Evolutionary conservation across 2,113 vertebrate species (phyloP), one percentile per base, ranked within the genome.

Genomic region (Mesocricetus auratus): DNA sequence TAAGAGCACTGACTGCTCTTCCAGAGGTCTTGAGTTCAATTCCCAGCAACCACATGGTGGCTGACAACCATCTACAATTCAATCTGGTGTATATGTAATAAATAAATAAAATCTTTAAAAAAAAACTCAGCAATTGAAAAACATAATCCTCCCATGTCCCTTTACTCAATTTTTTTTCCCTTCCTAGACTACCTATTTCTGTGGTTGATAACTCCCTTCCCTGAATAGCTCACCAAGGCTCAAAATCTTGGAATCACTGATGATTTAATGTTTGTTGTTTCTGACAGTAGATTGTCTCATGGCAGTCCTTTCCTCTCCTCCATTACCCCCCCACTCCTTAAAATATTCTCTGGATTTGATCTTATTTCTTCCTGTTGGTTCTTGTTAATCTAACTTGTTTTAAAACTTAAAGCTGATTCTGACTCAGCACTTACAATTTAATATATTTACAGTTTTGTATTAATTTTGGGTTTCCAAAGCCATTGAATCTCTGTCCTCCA

Each of bases 361-460:
- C 66, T 62, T 86, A 4, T 58, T 96, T 56, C 91, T 24, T 66
- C 29, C 24, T 62, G 4, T 12, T 74, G 0, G 36, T 64, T 42
- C 60, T 64, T 78, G 17, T 96, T 93, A 36, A 64, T 85, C 58
- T 81, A 92, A 50, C 39, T 85, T 93, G 89, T 17, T 91, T 93
- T 21, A 19, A 50, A 50, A 62, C 74, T 15, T 8, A n/a, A 16
- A 5, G 17, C 56, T 95, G 62, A 74, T 60, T 47, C 15, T 60
- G 53, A n/a, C 29, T 16, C 5, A 74, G 10, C 5, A n/a, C 26
- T 81, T 78, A 22, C 4, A 89, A 36, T 69, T 24, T 69, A 53
- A 71, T 19, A 10, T 47, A 21, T n/a, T 71, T 79, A 77, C 56
- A 91, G 94, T 68, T 94, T 90, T 75, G 19, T 56, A 16, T 1